These are phyloP conservation scores for Ericerus pela DNA, from an alignment of 1,140 invertebrate species.

Conservation along the genomic window DNA sequence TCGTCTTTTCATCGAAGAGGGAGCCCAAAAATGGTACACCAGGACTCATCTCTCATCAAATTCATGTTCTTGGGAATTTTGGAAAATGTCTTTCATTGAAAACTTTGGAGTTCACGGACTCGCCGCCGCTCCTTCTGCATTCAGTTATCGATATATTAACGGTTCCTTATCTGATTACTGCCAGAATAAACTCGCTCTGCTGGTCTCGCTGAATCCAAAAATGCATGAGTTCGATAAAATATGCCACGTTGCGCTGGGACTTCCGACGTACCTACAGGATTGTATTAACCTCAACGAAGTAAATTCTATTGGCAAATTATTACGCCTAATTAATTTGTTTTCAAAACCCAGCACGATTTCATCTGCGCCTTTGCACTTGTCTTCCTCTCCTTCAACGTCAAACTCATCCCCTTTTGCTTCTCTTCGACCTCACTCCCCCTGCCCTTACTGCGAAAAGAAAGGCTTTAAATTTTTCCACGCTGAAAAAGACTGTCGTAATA, in stretches of 20 bases:
- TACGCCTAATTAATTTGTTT: no score
- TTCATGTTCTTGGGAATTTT: neutral
- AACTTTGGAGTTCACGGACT: conserved; percentile 1
- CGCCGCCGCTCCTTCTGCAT: neutral
- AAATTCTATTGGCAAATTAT: no score
- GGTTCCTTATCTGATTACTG: neutral
- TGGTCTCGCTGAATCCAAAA: neutral
- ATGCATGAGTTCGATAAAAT: neutral
- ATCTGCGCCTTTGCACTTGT: no score
- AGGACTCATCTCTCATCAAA: neutral
- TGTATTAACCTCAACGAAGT: neutral
- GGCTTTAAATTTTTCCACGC: no score
- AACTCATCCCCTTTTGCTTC: no score
- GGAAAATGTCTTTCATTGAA: conserved; percentile 7
- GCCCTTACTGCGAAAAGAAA: no score
- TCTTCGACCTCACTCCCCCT: no score
- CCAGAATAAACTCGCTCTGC: conserved; percentile 3
- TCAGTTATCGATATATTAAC: conserved; percentile 1
- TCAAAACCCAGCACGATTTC: no score
- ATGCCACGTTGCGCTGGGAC: neutral
- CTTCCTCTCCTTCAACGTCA: no score
- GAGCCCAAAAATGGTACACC: neutral
- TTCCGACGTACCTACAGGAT: neutral
- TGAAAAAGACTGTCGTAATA: conserved; percentile 4
- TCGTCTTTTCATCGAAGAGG: neutral